These are phyloP conservation scores for Lontra canadensis DNA, from an alignment of 2,113 vertebrate genomes.

Conservation along the genomic window DNA sequence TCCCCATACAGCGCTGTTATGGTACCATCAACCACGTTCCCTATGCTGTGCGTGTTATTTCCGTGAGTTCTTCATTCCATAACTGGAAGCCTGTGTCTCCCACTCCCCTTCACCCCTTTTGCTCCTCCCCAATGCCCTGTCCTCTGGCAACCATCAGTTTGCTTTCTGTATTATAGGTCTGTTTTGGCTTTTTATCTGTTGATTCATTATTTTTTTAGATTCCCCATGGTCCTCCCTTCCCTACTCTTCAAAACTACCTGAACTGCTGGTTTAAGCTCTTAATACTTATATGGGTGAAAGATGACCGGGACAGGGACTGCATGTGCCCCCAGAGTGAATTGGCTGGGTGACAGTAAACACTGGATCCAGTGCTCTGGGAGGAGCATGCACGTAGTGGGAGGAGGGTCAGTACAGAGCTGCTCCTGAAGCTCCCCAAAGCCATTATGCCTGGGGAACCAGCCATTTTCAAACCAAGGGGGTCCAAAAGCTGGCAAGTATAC, in stretches of 20 bases:
- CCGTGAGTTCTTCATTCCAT: background rate
- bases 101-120: background rate
- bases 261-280: background rate
- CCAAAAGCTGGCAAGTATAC: background rate
- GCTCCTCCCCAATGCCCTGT: background rate
- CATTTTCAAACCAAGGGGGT: background rate
- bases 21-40: background rate
- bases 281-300: background rate
- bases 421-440: background rate
- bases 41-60: background rate
- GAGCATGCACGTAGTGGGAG: background rate
- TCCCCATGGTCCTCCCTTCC: background rate
- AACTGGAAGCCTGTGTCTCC: background rate
- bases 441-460: background rate
- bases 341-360: background rate
- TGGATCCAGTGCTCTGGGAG: background rate
- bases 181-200: background rate
- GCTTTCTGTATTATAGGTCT: background rate
- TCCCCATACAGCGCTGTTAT: background rate
- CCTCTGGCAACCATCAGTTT: background rate
- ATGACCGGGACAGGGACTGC: background rate
- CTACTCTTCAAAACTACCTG: background rate
- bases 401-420: background rate
- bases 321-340: background rate
- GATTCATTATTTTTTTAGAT: background rate